Base-by-base conservation (phyloP, 2,888 invertebrate genomes). In the Digitonthophagus gazella region DNA sequence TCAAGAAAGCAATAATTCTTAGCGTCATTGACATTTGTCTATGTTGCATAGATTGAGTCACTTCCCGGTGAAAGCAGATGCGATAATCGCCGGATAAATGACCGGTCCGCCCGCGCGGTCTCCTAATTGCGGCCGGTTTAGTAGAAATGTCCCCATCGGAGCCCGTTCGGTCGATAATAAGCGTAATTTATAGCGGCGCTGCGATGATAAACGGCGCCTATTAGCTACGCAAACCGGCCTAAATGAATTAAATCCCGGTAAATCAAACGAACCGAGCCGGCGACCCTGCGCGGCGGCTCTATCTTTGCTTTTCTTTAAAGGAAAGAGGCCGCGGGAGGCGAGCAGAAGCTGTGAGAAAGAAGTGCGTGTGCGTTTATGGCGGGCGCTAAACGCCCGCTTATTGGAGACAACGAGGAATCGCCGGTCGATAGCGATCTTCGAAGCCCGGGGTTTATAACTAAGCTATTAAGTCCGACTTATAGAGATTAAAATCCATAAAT, bases 401-500 rank as follows among this genome's bases (percentile, higher is more conserved):
- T 61, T 18, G 19, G 61, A 61, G 20, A 61, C 61, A 61, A 61
- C 61, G 18, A 65, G 44, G 44, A 65, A 65, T 16, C 65, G 28
- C 14, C 69, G 19, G 67, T 19, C 67, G 70, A 70, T 70, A 67
- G 57, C 54, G 65, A 70, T 70, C 61, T 15, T 15, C 65, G 65
- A 55, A 70, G 28, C 28, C 28, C 28, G 28, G 58, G 15, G 67
- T 67, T 67, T 70, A 70, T 70, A 70, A 70, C 70, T 70, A 67
- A 70, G 67, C 70, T 70, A 70, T 70, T 70, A 70, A 70, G 67
- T 58, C 70, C 58, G 70, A 70, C 71, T 67, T 67, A 71, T 72
- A 69, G 69, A 73, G 72, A 73, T 73, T 73, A 73, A 69, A 71
- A 71, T 72, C 73, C 72, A 73, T 73, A 73, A 73, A 73, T 73